A percentile compares a stretch with the other conserved stretches of the same genome.
Evolutionary conservation across 2,888 invertebrate species (phyloP).

Genomic region (Alsophila aescularia): DNA sequence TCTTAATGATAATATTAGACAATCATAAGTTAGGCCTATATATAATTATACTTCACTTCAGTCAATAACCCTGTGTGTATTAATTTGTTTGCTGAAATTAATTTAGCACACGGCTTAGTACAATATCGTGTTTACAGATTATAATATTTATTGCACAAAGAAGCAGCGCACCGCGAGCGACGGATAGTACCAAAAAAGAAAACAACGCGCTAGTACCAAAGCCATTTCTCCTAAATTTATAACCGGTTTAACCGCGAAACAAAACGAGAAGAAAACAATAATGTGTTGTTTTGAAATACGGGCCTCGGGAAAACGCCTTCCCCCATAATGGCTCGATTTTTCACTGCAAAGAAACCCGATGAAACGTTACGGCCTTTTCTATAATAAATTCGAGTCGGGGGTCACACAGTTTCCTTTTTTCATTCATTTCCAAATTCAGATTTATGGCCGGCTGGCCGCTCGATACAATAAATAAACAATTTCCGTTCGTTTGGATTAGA

Average conservation of each 20-base stretch:
- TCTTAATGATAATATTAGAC: no score
- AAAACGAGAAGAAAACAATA: slow-evolving; percentile 77
- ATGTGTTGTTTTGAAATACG: slow-evolving; percentile 82
- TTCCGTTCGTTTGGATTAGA: slow-evolving; percentile 34
- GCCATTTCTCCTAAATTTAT: slow-evolving; percentile 67
- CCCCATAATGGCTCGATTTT: slow-evolving; percentile 76
- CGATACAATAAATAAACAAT: slow-evolving; percentile 44
- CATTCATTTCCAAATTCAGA: slow-evolving; percentile 45
- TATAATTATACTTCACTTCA: no score
- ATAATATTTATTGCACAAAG: slow-evolving; percentile 40
- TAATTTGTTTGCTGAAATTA: slow-evolving; percentile 3
- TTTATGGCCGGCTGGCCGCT: slow-evolving; percentile 39
- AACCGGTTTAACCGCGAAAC: slow-evolving; percentile 69
- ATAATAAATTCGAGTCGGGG: slow-evolving; percentile 66
- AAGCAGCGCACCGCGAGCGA: slow-evolving; percentile 19
- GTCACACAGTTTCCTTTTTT: slow-evolving; percentile 60
- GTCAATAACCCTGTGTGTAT: no score
- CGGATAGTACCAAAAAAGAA: slow-evolving; percentile 46
- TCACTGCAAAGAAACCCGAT: slow-evolving; percentile 71
- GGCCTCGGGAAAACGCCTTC: slow-evolving; percentile 58
- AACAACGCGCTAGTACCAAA: slow-evolving; percentile 52
- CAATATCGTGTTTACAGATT: slow-evolving; percentile 26
- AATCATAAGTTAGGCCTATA: no score
- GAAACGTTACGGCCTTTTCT: slow-evolving; percentile 64
- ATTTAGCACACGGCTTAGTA: slow-evolving; percentile 5